Base-by-base conservation (phyloP, 2,113 vertebrate species). In the Oplegnathus fasciatus region DNA sequence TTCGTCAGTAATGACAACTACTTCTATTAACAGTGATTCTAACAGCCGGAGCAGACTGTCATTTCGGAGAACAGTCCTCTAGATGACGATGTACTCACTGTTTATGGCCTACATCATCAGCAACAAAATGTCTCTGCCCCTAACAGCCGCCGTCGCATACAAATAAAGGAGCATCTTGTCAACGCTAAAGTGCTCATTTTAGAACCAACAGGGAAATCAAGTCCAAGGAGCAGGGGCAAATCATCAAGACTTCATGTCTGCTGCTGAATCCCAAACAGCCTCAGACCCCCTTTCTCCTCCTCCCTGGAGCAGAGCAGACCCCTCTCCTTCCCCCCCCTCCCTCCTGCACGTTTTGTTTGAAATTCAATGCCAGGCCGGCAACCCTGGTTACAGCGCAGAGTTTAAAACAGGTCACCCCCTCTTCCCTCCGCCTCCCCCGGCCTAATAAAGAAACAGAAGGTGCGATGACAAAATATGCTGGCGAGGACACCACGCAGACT, bases 361-460 rank as follows among this genome's bases (percentile, higher is more conserved):
- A 92, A 94, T 91, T 91, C 91, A 92, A 91, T 65, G 75, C 91
- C 82, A 72, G 70, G 75, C 91, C 18, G 37, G 74, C 86, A 76
- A 67, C 84, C 86, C 82, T 85, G 89, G 86, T 87, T 78, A 88
- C 87, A 85, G 90, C 76, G 58, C 74, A 20, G 83, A 67, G 87
- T 92, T 92, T 88, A 90, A 93, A 93, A 82, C 85, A 75, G 92
- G 88, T 90, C 83, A 75, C 52, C 76, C 78, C 78, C 72, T 60
- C 26, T 17, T 44, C 44, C 67, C 44, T 60, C 74, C 75, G 28
- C 72, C 66, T 44, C 46, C 58, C 30, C 48, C 17, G 3, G 80
- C 80, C 76, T 82, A 80, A 91, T 88, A 92, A 89, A 93, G 88
- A 91, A 91, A 85, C 89, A 91, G 89, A 90, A 89, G 91, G 91